phyloP scores from a whole-genome alignment of 1,140 invertebrate species.

The Phenacoccus solenopsis region DNA sequence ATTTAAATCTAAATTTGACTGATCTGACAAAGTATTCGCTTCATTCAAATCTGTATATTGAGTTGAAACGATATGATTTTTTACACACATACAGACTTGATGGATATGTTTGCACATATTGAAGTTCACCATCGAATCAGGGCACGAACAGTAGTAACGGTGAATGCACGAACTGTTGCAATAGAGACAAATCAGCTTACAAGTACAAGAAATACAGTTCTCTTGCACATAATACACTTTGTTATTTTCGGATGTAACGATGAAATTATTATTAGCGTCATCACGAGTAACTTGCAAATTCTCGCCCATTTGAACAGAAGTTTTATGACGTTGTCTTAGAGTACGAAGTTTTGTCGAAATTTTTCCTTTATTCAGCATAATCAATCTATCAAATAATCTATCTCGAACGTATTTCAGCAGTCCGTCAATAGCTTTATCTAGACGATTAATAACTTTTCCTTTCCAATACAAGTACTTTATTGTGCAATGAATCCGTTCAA shows the following conservation, averaged over 20 bases:
- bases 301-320: neutral
- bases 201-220: neutral
- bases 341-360: neutral
- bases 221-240: neutral
- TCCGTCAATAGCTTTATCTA: neutral
- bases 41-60: no score
- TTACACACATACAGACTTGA: neutral
- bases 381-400: neutral
- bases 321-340: conserved; percentile 18
- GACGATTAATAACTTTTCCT: neutral
- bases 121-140: neutral
- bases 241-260: neutral
- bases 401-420: neutral
- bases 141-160: conserved; percentile 9
- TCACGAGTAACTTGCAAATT: neutral
- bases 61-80: no score
- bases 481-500: conserved; percentile 8
- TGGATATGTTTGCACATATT: conserved; percentile 22
- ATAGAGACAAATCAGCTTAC: neutral
- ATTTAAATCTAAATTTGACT: no score
- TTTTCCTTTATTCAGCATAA: conserved; percentile 1
- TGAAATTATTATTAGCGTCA: neutral
- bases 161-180: neutral
- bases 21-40: no score
- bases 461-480: neutral